These are phyloP conservation scores for Tetranychus piercei DNA, from an alignment of 2,888 invertebrate genomes.

Conservation along the genomic window DNA sequence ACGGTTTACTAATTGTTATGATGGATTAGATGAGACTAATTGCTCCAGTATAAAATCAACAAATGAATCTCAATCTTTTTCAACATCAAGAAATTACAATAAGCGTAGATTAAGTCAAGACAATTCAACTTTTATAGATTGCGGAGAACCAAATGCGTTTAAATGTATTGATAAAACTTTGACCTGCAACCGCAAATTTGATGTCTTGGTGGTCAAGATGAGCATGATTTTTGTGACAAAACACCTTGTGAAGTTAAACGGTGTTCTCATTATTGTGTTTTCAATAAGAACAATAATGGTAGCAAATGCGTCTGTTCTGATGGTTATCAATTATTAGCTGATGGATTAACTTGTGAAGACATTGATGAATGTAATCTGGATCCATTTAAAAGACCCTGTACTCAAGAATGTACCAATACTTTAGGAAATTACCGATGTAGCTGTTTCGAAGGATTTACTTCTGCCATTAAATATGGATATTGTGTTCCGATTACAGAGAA, in stretches of 20 bases:
- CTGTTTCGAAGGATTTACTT: constrained; percentile 1
- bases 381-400: background rate
- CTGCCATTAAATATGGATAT: background rate
- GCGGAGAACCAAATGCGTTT: background rate
- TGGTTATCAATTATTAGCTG: background rate
- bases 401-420: background rate
- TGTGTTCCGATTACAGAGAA: background rate
- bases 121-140: background rate
- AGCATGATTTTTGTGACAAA: background rate
- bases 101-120: background rate
- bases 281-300: background rate
- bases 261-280: background rate
- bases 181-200: background rate
- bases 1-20: constrained; percentile 26
- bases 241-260: background rate
- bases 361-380: background rate
- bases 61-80: background rate
- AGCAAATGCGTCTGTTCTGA: background rate
- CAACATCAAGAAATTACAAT: background rate
- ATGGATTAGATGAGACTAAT: constrained; percentile 26
- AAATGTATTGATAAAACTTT: background rate
- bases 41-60: constrained; percentile 6
- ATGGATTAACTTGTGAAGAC: background rate
- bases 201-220: background rate
- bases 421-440: background rate